These are phyloP conservation scores for Scaptomyza montana DNA, from an alignment of 1,140 invertebrate species.

Conservation along the genomic window DNA sequence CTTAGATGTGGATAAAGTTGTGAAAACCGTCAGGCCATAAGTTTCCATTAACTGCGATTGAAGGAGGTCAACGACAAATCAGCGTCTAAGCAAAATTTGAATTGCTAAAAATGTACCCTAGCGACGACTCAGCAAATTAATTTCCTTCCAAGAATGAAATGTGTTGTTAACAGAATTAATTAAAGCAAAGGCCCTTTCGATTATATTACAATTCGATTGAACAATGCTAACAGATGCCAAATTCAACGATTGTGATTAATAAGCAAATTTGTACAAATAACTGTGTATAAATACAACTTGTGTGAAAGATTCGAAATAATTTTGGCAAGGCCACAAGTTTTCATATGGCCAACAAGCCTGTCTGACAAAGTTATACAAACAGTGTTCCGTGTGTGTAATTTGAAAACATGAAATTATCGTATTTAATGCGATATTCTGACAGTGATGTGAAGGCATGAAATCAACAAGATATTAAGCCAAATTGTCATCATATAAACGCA, in stretches of 20 bases:
- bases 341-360: neutral
- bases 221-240: slow-evolving; percentile 24
- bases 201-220: slow-evolving; percentile 17
- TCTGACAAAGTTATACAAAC: slow-evolving; percentile 24
- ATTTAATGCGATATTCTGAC: slow-evolving; percentile 39
- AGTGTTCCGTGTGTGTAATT: slow-evolving; percentile 6
- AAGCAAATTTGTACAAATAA: slow-evolving; percentile 10
- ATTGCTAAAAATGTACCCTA: slow-evolving; percentile 28
- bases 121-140: slow-evolving; percentile 54
- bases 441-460: slow-evolving; percentile 46
- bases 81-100: slow-evolving; percentile 39
- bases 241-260: slow-evolving; percentile 38
- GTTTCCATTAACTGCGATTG: slow-evolving; percentile 54
- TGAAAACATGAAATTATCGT: slow-evolving; percentile 17
- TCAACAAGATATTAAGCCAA: slow-evolving; percentile 31
- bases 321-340: neutral
- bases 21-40: slow-evolving; percentile 57
- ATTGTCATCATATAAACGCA: slow-evolving; percentile 11
- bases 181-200: slow-evolving; percentile 4
- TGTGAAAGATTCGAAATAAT: slow-evolving; percentile 18
- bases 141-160: slow-evolving; percentile 16
- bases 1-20: slow-evolving; percentile 34
- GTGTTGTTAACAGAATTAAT: slow-evolving; percentile 27
- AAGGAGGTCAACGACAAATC: slow-evolving; percentile 40
- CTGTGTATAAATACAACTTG: neutral